Evolutionary conservation across 1,140 invertebrate genomes (phyloP).

Genomic region (Euwallacea similis): DNA sequence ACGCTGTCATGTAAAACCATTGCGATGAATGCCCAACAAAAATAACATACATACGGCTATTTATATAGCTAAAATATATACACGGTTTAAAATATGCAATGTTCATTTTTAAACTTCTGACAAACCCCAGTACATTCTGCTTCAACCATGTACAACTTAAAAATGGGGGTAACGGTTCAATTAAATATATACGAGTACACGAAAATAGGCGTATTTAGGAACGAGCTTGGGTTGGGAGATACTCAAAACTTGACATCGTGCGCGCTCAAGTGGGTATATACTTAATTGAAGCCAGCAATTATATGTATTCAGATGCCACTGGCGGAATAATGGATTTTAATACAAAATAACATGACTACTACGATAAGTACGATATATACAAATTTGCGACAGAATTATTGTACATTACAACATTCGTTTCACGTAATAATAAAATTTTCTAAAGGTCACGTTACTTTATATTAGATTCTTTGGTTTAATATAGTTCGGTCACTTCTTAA

Average conservation of each 20-base stretch:
- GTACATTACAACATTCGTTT: slow-evolving; percentile 38
- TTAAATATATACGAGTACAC: slow-evolving; percentile 14
- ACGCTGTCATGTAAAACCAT: slow-evolving; percentile 35
- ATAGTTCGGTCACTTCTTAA: slow-evolving; percentile 42
- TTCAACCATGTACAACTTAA: slow-evolving; percentile 9
- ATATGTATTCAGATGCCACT: slow-evolving; percentile 17
- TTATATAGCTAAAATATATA: slow-evolving; percentile 37
- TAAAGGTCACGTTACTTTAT: slow-evolving; percentile 44
- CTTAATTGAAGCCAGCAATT: slow-evolving; percentile 17
- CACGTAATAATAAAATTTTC: slow-evolving; percentile 19
- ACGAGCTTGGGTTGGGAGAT: too few relatives aligned
- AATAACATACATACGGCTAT: slow-evolving; percentile 48
- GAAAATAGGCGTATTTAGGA: too few relatives aligned
- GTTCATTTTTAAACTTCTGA: background rate
- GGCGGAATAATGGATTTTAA: slow-evolving; percentile 29
- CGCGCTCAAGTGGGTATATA: background rate
- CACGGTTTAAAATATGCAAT: slow-evolving; percentile 25
- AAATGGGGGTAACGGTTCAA: slow-evolving; percentile 7
- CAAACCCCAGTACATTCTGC: background rate
- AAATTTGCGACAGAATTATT: slow-evolving; percentile 31
- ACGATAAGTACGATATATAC: slow-evolving; percentile 24
- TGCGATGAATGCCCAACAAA: slow-evolving; percentile 47
- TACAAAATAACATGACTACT: slow-evolving; percentile 45
- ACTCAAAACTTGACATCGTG: too few relatives aligned
- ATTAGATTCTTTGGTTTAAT: slow-evolving; percentile 52